These are phyloP conservation scores for Incurvaria masculella DNA, from an alignment of 2,888 invertebrate species.

Conservation along the genomic window DNA sequence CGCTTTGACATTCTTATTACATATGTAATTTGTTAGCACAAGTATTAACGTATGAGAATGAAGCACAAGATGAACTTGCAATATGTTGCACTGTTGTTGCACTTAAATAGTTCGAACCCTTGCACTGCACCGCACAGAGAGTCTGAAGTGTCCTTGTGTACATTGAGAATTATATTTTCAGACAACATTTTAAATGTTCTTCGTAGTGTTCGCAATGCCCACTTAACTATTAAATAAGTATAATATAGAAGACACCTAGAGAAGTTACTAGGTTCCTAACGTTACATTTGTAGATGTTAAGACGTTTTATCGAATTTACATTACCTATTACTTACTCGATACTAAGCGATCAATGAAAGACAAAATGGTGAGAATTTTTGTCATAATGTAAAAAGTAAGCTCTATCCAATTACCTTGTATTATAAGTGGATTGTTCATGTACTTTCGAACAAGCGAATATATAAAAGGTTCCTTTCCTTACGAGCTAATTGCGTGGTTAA, in stretches of 20 bases:
- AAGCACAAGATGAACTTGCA: no score
- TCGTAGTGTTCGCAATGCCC: slow-evolving; percentile 22
- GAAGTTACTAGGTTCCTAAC: slow-evolving; percentile 50
- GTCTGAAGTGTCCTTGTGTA: neutral
- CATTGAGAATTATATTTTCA: slow-evolving; percentile 10
- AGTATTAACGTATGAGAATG: no score
- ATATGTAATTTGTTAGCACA: no score
- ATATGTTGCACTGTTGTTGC: no score
- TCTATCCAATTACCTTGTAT: slow-evolving; percentile 15
- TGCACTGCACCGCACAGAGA: slow-evolving; percentile 10
- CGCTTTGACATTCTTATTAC: no score
- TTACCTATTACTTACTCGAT: neutral
- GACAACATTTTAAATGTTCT: slow-evolving; percentile 15
- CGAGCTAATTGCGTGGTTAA: no score
- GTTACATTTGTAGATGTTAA: slow-evolving; percentile 23
- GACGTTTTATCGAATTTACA: neutral
- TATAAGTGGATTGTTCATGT: no score
- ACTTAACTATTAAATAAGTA: slow-evolving; percentile 34
- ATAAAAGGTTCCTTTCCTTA: no score
- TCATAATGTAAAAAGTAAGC: slow-evolving; percentile 51
- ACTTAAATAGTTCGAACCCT: no score
- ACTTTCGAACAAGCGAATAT: no score
- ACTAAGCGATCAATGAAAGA: slow-evolving; percentile 53
- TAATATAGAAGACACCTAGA: slow-evolving; percentile 46
- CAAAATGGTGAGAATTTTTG: slow-evolving; percentile 57